A percentile compares a stretch with the other conserved stretches of the same genome.
These are phyloP conservation scores for Dichetophora obliterata DNA, from an alignment of 2,888 invertebrate genomes.

Conservation along the genomic window DNA sequence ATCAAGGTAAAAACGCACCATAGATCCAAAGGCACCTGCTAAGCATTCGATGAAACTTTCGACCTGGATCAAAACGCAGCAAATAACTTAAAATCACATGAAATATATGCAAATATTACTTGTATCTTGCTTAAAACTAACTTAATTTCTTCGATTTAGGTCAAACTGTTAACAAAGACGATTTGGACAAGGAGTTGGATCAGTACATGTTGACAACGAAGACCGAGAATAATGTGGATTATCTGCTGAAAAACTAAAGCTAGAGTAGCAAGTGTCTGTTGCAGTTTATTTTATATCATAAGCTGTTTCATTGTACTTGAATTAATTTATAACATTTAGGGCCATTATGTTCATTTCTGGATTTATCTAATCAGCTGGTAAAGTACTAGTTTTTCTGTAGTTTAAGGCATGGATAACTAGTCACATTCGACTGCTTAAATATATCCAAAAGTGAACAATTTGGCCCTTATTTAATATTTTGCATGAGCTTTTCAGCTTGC, in stretches of 20 bases:
- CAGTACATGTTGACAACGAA: conserved; percentile 80
- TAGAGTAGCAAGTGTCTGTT: background rate
- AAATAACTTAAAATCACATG: background rate
- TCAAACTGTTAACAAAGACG: conserved; percentile 72
- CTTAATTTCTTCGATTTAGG: conserved; percentile 49
- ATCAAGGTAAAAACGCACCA: conserved; percentile 63
- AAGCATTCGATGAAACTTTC: conserved; percentile 21
- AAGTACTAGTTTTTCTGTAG: too few relatives aligned
- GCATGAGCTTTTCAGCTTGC: too few relatives aligned
- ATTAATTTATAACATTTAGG: too few relatives aligned
- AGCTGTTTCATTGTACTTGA: too few relatives aligned
- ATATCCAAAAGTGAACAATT: too few relatives aligned
- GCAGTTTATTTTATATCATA: too few relatives aligned
- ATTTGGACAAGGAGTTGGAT: conserved; percentile 79
- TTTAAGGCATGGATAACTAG: too few relatives aligned
- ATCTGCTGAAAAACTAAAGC: conserved; percentile 56
- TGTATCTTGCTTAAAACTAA: background rate
- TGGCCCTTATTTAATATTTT: too few relatives aligned
- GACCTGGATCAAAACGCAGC: conserved; percentile 16
- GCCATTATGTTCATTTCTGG: too few relatives aligned
- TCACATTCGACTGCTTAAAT: too few relatives aligned
- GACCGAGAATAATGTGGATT: conserved; percentile 61
- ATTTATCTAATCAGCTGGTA: too few relatives aligned
- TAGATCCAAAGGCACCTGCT: conserved; percentile 40
- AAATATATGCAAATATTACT: background rate